Conservation (phyloP, 2,797 vertebrate genomes). For the Peromyscus attwateri region DNA sequence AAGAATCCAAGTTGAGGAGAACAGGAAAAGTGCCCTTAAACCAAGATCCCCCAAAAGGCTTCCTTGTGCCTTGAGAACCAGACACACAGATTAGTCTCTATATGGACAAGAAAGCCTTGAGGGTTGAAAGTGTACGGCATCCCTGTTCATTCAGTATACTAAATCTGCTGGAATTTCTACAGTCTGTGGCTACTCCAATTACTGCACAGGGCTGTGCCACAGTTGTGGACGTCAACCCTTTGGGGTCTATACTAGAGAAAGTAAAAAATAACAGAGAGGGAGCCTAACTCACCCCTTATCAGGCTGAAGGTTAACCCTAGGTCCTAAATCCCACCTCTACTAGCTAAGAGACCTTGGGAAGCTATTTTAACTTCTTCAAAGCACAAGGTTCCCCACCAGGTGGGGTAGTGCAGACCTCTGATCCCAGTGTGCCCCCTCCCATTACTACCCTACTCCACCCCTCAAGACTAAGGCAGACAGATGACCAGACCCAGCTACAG, state of each 20-base stretch:
- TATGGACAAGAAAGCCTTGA: not conserved
- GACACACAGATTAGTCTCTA: not conserved
- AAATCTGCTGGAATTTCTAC: not conserved
- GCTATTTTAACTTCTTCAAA: conserved; percentile 45
- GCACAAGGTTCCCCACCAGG: not conserved
- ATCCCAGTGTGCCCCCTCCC: not conserved
- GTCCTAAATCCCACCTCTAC: not conserved
- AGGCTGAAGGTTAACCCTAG: not conserved
- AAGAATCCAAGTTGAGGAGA: conserved; percentile 13
- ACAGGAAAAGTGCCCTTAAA: not conserved
- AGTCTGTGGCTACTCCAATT: conserved; percentile 7
- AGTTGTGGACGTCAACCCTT: not conserved
- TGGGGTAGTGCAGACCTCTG: not conserved
- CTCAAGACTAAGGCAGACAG: not conserved
- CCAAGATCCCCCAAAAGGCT: not conserved
- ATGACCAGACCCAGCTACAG: not conserved
- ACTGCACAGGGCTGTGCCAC: not conserved
- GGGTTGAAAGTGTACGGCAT: not conserved
- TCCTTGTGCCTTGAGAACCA: not conserved
- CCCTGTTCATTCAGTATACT: conserved; percentile 1
- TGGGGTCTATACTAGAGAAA: not conserved
- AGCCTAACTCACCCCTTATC: not conserved
- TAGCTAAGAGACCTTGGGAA: conserved; percentile 1
- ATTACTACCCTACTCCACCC: not conserved
- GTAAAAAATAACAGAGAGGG: not conserved